Percentiles rank a stretch among this genome's conserved stretches.
Conservation (phyloP, 2,888 invertebrate species). For the Zelleria hepariella region DNA sequence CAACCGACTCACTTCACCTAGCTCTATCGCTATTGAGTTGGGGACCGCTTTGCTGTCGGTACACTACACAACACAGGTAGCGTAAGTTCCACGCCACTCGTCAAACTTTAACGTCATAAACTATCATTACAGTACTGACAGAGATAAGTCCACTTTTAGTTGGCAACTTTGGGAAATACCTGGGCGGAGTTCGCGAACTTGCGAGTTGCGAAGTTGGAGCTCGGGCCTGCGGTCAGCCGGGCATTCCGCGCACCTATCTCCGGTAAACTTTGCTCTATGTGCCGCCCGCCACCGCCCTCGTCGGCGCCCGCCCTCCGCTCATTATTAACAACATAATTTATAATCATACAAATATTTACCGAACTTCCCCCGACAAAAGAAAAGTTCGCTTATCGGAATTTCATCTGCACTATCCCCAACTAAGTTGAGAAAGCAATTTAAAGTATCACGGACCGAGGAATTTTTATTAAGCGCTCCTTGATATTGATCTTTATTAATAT, state of each 20-base stretch:
- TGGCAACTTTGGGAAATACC: slow-evolving; percentile 11
- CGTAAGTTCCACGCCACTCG: not conserved
- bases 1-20: not conserved
- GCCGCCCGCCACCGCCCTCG: not conserved
- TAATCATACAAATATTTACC: not conserved
- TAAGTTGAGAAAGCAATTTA: slow-evolving; percentile 8
- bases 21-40: not conserved
- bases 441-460: slow-evolving; percentile 31
- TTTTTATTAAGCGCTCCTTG: slow-evolving; percentile 44
- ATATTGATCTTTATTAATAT: slow-evolving; percentile 43
- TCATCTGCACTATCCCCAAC: not conserved
- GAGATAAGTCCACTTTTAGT: slow-evolving; percentile 11
- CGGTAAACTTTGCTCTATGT: not conserved
- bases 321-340: not conserved
- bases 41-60: not conserved
- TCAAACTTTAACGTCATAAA: slow-evolving; percentile 6
- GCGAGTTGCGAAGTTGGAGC: not conserved
- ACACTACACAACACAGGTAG: not conserved
- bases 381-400: not conserved
- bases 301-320: not conserved
- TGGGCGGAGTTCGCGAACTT: slow-evolving; percentile 10
- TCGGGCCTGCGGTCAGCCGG: not conserved
- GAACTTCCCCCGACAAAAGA: not conserved
- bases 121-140: slow-evolving; percentile 15
- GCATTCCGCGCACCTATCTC: not conserved